phyloP scores from a whole-genome alignment of 2,797 vertebrate species.

The Pangasius sanitwongsei region DNA sequence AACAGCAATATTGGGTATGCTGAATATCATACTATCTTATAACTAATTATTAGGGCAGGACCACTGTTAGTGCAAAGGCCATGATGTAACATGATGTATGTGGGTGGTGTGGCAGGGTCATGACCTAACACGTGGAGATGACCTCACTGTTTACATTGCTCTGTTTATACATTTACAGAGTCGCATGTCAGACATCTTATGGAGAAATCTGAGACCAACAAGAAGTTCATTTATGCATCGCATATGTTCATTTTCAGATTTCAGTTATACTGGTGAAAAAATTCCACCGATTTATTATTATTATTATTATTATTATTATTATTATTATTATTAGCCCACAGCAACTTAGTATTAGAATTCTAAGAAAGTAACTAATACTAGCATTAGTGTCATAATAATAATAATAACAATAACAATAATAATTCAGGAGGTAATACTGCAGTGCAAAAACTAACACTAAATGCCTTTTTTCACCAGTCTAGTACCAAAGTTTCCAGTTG shows the following conservation, averaged over 20 bases:
- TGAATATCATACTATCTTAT: background rate
- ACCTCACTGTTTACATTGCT: conserved; percentile 1
- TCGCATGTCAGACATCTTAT: background rate
- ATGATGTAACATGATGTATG: background rate
- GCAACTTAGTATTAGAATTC: background rate
- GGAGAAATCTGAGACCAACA: background rate
- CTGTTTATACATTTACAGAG: conserved; percentile 7
- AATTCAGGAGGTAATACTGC: background rate
- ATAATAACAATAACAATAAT: background rate
- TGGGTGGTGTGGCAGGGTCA: background rate
- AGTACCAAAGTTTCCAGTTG: background rate
- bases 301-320: background rate
- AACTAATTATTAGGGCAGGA: background rate
- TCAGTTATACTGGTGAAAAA: background rate
- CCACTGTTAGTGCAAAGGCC: background rate
- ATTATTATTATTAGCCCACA: background rate
- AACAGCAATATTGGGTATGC: background rate
- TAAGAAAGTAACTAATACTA: background rate
- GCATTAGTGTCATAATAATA: background rate
- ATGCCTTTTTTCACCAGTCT: background rate
- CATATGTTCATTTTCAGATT: background rate
- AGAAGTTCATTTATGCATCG: background rate
- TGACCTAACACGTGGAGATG: background rate
- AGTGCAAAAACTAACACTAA: background rate
- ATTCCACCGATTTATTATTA: background rate